Base-by-base conservation (phyloP, 1,140 invertebrate genomes). In the Megalopta genalis region DNA sequence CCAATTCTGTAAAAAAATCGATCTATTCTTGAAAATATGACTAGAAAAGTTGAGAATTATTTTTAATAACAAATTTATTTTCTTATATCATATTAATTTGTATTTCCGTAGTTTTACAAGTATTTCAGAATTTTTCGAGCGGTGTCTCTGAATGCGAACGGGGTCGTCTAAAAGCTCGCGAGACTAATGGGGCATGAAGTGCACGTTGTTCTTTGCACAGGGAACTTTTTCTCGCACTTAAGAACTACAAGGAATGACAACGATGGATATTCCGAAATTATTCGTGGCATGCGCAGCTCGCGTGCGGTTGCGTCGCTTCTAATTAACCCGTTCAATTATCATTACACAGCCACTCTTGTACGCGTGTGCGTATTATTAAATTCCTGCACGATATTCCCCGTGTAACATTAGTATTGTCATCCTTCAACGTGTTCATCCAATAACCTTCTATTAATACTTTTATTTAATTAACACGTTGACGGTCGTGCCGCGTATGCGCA, bases 251-350 rank as follows among this genome's bases (percentile, higher is more conserved):
- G 3, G 14, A 9, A 59, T 52, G 54, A 60, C 39, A 25, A 60
- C 49, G 42, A 12, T 37, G 62, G 18, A 78, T 73, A 77, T 76
- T 75, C 85, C 59, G 32, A 73, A 80, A 86, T 82, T 82, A 80
- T 84, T 80, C 76, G 59, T 59, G 71, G 79, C 81, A 87, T 88
- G 69, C 64, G 77, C 54, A 72, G 74, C 60, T 90, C 82, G 90
- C 90, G 90, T 91, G 90, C 88, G n/a, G 83, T 82, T 84, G 83
- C 83, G 87, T 88, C 86, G 68, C 76, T 69, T 77, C 81, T 87
- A 88, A 91, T 91, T 91, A 90, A 77, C 81, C 81, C 49, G 83
- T 70, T 82, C 85, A 89, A 91, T 91, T 90, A 91, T 81, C 72
- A 76, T 79, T 86, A 73, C 72, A 81, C 81, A 79, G 63, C 63